phyloP scores from a whole-genome alignment of 2,888 invertebrate genomes.

The Luffia ferchaultella region DNA sequence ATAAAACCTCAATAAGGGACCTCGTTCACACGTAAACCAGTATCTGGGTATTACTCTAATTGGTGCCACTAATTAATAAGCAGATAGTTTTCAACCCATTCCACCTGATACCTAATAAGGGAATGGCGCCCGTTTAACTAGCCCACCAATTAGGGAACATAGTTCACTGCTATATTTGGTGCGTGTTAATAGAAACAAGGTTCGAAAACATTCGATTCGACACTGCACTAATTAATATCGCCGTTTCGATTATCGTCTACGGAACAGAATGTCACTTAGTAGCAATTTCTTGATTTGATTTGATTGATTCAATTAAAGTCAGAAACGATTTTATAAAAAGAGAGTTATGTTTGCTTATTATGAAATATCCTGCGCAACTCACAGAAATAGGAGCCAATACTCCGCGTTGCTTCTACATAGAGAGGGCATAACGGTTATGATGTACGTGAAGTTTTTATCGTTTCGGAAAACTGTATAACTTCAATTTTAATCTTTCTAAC shows the following conservation, averaged over 20 bases:
- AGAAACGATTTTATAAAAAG: too few relatives aligned
- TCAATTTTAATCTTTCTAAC: too few relatives aligned
- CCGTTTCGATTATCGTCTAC: background rate
- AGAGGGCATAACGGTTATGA: too few relatives aligned
- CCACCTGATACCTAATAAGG: background rate
- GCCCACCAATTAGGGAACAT: background rate
- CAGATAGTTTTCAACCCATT: slow-evolving; percentile 11
- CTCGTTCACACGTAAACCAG: background rate
- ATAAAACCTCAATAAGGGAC: too few relatives aligned
- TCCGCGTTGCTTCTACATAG: too few relatives aligned
- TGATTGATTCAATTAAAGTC: background rate
- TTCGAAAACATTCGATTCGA: background rate
- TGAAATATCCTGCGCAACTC: too few relatives aligned
- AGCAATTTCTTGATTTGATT: background rate
- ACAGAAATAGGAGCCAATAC: too few relatives aligned
- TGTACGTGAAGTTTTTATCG: too few relatives aligned
- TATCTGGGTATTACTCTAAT: background rate
- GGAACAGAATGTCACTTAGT: background rate
- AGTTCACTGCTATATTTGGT: background rate
- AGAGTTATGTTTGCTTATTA: too few relatives aligned
- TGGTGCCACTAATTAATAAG: slow-evolving; percentile 24
- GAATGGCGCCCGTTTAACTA: slow-evolving; percentile 2
- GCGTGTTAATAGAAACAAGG: background rate
- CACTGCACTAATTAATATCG: background rate
- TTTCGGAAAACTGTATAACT: too few relatives aligned